phyloP scores from a whole-genome alignment of 2,797 vertebrate species.

The Chloroceryle inda region DNA sequence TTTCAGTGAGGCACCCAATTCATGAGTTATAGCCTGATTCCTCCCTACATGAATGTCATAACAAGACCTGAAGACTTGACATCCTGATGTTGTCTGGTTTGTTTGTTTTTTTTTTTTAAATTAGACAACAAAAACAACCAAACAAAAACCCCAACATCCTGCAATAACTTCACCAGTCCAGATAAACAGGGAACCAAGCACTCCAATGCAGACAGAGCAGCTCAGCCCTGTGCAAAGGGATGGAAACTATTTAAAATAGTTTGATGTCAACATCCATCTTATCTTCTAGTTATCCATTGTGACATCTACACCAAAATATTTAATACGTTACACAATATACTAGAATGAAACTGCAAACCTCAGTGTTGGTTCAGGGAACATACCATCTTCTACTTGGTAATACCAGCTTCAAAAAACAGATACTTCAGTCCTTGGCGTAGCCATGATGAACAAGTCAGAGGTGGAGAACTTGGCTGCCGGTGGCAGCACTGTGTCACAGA shows the following conservation, averaged over 20 bases:
- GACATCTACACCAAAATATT: background rate
- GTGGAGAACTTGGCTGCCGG: background rate
- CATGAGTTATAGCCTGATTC: background rate
- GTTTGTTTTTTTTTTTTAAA: no score
- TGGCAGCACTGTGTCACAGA: background rate
- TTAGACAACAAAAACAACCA: no score
- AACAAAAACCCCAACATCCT: background rate
- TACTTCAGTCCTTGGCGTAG: background rate
- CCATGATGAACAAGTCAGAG: background rate
- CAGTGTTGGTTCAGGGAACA: background rate
- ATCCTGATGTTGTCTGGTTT: background rate
- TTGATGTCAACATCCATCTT: background rate
- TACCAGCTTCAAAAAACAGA: background rate
- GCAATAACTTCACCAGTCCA: background rate
- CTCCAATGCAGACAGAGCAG: background rate
- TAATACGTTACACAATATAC: background rate
- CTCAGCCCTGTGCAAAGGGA: background rate
- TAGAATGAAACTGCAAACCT: background rate
- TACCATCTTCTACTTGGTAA: background rate
- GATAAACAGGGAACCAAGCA: background rate
- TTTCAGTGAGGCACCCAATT: background rate
- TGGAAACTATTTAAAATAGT: background rate
- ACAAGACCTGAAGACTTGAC: background rate
- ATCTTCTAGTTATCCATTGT: background rate
- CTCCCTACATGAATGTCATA: background rate